Conservation (phyloP, 2,113 vertebrate species). For the Dicaeum eximium region DNA sequence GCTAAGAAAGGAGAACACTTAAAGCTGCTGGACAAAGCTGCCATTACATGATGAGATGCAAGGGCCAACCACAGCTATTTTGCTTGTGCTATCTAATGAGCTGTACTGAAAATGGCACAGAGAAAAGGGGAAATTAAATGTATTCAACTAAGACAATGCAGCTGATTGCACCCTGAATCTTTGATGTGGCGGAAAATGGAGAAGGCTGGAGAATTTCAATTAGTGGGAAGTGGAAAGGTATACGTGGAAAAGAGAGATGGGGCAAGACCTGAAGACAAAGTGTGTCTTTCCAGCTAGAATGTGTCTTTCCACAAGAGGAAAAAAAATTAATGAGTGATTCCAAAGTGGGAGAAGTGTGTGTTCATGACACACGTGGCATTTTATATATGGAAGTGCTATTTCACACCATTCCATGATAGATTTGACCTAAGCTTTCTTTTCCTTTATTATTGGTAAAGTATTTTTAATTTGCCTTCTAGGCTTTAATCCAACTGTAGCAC, state of each 20-base stretch:
- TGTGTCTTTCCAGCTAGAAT: background rate
- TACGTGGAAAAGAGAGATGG: background rate
- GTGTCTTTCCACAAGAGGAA: background rate
- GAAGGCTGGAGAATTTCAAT: background rate
- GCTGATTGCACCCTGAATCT: background rate
- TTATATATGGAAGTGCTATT: background rate
- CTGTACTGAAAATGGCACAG: background rate
- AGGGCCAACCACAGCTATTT: background rate
- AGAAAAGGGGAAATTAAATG: background rate
- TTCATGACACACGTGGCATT: background rate
- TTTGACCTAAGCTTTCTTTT: background rate
- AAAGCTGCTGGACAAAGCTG: background rate
- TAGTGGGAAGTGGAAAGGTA: background rate
- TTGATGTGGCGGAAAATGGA: background rate
- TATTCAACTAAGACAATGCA: background rate
- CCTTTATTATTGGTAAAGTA: background rate
- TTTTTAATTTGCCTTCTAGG: background rate
- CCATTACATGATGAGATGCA: background rate
- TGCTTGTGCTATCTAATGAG: background rate
- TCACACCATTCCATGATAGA: background rate
- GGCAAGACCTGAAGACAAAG: background rate
- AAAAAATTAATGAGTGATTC: background rate
- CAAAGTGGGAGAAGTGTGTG: background rate
- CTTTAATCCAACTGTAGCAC: background rate
- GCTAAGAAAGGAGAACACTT: background rate